These are phyloP conservation scores for Ptyas mucosa DNA, from an alignment of 2,113 vertebrate genomes.

Conservation along the genomic window DNA sequence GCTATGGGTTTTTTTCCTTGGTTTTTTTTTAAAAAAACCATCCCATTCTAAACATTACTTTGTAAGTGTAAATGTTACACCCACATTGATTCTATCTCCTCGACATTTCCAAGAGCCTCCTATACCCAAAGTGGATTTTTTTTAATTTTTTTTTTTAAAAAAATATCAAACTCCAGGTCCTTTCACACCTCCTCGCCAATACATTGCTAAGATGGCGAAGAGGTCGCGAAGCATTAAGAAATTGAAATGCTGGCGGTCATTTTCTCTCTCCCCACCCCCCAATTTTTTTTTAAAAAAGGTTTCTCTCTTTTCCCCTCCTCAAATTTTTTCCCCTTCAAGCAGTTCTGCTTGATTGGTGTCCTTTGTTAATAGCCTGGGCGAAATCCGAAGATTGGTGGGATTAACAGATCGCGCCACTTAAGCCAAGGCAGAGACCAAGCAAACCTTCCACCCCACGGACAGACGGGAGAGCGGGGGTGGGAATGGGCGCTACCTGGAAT, in stretches of 20 bases:
- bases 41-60: background rate
- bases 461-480: background rate
- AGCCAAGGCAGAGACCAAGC: background rate
- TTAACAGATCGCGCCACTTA: background rate
- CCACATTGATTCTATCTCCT: background rate
- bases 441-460: background rate
- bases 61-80: background rate
- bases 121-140: background rate
- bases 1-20: background rate
- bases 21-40: background rate
- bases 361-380: background rate
- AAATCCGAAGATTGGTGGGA: background rate
- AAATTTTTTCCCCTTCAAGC: background rate
- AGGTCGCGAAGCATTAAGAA: background rate
- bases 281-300: background rate
- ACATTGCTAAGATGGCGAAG: background rate
- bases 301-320: background rate
- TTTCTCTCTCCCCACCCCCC: too few relatives aligned
- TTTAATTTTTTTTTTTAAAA: background rate
- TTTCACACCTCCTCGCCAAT: background rate
- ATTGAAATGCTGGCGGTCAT: background rate
- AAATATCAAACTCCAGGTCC: background rate
- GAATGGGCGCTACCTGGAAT: background rate
- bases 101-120: background rate
- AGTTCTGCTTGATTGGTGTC: background rate